A percentile compares a stretch with the other conserved stretches of the same genome.
Conservation (phyloP, 1,140 invertebrate genomes). For the Lepidurus couesii region DNA sequence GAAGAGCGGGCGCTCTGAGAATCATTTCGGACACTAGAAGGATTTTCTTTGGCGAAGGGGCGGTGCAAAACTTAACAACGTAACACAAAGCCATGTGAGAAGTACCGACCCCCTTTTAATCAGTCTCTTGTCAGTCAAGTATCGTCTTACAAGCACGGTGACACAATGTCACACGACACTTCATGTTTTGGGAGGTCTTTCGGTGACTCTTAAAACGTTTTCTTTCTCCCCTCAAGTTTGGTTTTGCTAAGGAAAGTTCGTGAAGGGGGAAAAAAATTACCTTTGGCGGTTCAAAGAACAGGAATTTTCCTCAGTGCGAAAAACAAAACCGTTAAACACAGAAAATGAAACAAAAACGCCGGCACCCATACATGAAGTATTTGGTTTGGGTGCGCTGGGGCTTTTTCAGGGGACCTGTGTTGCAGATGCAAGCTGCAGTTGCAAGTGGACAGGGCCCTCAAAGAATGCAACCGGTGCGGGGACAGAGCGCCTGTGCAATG, state of each 20-base stretch:
- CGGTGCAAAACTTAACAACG: neutral
- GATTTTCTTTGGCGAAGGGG: neutral
- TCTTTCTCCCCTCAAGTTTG: neutral
- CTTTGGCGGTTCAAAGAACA: neutral
- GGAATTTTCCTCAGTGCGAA: neutral
- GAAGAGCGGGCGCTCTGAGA: neutral
- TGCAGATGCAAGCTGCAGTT: neutral
- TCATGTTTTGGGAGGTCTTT: neutral
- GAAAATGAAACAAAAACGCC: neutral
- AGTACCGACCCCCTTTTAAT: slow-evolving; percentile 2
- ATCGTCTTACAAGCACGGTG: slow-evolving; percentile 9
- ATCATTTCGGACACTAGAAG: neutral
- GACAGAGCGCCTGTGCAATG: neutral
- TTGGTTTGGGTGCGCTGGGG: neutral
- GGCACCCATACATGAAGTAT: neutral
- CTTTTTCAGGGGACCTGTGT: neutral
- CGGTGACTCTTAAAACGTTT: neutral
- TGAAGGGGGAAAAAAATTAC: neutral
- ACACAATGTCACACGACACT: slow-evolving; percentile 19
- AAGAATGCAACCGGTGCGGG: neutral
- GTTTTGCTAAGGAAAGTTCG: neutral
- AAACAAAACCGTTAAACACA: neutral
- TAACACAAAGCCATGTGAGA: neutral
- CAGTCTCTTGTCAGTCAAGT: slow-evolving; percentile 18
- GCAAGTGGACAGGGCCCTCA: neutral